Evolutionary conservation across 1,140 invertebrate genomes (phyloP).

Genomic region (Capitella teleta): DNA sequence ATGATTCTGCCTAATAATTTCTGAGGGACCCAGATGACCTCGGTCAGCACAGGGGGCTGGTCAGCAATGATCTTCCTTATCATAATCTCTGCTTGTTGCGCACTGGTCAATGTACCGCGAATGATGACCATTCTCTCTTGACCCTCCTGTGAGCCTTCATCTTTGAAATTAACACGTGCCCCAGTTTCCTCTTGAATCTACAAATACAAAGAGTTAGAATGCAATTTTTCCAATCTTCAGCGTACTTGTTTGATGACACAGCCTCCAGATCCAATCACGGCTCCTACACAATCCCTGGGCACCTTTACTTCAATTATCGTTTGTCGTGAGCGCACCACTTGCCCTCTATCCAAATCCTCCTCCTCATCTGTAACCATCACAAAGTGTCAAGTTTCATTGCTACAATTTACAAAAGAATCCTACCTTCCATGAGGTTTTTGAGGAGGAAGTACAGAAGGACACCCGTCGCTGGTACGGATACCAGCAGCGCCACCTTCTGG

Average conservation of each 20-base stretch:
- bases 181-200: conserved; percentile 57
- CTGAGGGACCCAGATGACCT: conserved; percentile 53
- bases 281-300: conserved; percentile 23
- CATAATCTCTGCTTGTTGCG: conserved; percentile 56
- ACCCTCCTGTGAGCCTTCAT: conserved; percentile 21
- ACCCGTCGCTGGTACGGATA: conserved; percentile 8
- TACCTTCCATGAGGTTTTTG: conserved; percentile 3
- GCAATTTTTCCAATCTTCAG: background rate
- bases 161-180: conserved; percentile 55
- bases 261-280: conserved; percentile 31
- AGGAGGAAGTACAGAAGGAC: conserved; percentile 11
- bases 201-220: background rate
- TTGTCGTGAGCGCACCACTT: conserved; percentile 21
- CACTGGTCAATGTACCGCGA: conserved; percentile 49
- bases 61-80: conserved; percentile 60
- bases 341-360: conserved; percentile 12
- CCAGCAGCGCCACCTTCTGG: conserved; percentile 8
- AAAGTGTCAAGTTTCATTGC: background rate
- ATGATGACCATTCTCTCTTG: conserved; percentile 54
- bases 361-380: conserved; percentile 14
- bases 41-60: conserved; percentile 53
- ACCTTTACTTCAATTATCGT: conserved; percentile 30
- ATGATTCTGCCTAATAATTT: conserved; percentile 56
- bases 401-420: background rate
- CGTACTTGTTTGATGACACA: conserved; percentile 28